Conservation (phyloP, 1,140 invertebrate genomes). For the Catajapyx aquilonaris region DNA sequence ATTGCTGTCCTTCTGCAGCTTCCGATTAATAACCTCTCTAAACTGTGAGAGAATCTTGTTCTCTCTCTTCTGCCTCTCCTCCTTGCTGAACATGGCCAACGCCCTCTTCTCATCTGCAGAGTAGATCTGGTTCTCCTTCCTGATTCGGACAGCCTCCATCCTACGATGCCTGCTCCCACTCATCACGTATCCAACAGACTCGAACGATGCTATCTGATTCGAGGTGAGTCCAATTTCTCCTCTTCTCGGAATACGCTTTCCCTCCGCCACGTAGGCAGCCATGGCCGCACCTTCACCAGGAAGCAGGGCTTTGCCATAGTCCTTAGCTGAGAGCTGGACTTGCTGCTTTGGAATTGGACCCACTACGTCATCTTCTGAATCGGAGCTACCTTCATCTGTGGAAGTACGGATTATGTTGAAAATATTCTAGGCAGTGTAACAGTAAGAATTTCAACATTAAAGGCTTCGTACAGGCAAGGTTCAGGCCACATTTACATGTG, state of each 20-base stretch:
- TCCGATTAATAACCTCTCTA: slow-evolving; percentile 60
- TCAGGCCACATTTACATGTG: slow-evolving; percentile 12
- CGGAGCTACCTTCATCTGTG: slow-evolving; percentile 14
- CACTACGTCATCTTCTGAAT: slow-evolving; percentile 33
- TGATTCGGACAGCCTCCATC: slow-evolving; percentile 97
- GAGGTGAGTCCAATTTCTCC: slow-evolving; percentile 97
- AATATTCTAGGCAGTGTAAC: too few species aligned
- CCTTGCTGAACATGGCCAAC: slow-evolving; percentile 93
- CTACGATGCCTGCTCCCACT: slow-evolving; percentile 94
- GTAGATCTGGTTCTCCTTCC: slow-evolving; percentile 99
- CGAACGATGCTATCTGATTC: slow-evolving; percentile 82
- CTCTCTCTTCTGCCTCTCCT: slow-evolving; percentile 88
- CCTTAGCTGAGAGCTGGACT: slow-evolving; percentile 47
- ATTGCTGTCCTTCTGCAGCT: slow-evolving; percentile 15
- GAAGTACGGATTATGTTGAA: too few species aligned
- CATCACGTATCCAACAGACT: slow-evolving; percentile 95
- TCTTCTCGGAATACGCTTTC: slow-evolving; percentile 90
- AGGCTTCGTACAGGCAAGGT: slow-evolving; percentile 19
- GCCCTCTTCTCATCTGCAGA: slow-evolving; percentile 97
- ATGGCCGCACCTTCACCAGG: slow-evolving; percentile 94
- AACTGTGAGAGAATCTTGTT: slow-evolving; percentile 91
- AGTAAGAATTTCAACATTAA: slow-evolving; percentile 20
- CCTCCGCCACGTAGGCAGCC: slow-evolving; percentile 95
- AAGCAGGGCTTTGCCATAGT: slow-evolving; percentile 72
- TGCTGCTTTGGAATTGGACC: slow-evolving; percentile 48